phyloP scores from a whole-genome alignment of 2,888 invertebrate species.

The Caenorhabditis wallacei region DNA sequence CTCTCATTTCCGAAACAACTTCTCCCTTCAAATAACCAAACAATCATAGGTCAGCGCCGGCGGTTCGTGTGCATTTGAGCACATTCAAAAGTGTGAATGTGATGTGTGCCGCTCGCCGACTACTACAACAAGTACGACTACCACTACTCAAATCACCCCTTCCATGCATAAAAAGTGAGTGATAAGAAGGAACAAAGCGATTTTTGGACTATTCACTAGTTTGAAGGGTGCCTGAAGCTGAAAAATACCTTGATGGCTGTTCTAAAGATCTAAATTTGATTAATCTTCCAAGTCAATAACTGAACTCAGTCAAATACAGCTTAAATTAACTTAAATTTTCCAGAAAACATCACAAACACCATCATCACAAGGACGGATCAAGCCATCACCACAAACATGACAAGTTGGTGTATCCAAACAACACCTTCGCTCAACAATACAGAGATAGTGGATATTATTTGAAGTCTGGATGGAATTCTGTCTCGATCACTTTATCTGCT shows the following conservation, averaged over 20 bases:
- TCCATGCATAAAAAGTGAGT: constrained; percentile 60
- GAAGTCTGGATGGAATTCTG: background rate
- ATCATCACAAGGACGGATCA: constrained; percentile 39
- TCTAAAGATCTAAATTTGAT: no score
- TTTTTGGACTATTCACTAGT: background rate
- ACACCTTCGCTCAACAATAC: constrained; percentile 58
- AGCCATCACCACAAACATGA: constrained; percentile 46
- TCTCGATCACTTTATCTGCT: background rate
- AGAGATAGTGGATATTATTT: constrained; percentile 57
- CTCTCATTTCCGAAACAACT: background rate
- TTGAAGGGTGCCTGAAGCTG: background rate
- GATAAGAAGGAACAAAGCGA: background rate
- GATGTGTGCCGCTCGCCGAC: constrained; percentile 63
- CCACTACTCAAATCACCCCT: constrained; percentile 39
- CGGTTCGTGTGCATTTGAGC: constrained; percentile 68
- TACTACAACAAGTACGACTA: constrained; percentile 46
- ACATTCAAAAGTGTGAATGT: constrained; percentile 70
- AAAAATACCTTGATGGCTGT: background rate
- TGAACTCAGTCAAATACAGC: no score
- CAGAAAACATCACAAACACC: constrained; percentile 60
- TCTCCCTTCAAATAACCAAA: constrained; percentile 1
- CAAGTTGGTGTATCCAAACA: constrained; percentile 50
- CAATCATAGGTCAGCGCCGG: constrained; percentile 44
- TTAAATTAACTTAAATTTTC: background rate
- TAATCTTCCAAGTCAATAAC: no score